Base-by-base conservation (phyloP, 2,888 invertebrate species). In the Sceliomorpha sp. region DNA sequence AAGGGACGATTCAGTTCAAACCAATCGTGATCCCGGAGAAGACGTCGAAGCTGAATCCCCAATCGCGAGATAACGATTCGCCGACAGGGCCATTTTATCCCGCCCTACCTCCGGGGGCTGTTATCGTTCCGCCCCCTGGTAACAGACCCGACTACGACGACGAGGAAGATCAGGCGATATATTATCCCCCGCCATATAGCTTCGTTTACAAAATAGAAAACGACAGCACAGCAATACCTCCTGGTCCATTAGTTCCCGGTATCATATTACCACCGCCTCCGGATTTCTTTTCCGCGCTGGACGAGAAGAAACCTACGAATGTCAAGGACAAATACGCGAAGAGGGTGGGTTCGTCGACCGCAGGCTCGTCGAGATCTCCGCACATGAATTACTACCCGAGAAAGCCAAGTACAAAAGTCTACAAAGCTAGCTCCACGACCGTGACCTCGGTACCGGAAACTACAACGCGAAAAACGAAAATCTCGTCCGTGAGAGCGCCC, bases 141-240 rank as follows among this genome's bases (percentile, higher is more conserved):
- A 94, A 93, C 89, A 91, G 92, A 77, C 92, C 93, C 68, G 94
- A 94, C 84, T 92, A 93, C 76, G 93, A 94, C 89, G 95, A 96
- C 90, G 96, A 96, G 89, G 96, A 96, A 89, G 96, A 96, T 91
- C 96, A 96, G 81, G 95, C 96, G 76, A 93, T 96, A 53, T 96
- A 96, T 84, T 96, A 96, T 91, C 96, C 96, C 81, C 96, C 96
- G 83, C 95, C 96, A 8, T 96, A 96, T 90, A 96, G 95, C 88
- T 95, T 95, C 90, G 93, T 94, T 75, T 96, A 94, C 88, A 93
- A 92, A 85, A 92, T 91, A 84, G 94, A 94, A 85, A 95, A 96
- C 89, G 95, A 96, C 88, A 91, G 93, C 32, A 92, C 92, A 40
- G 87, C 90, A 7, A 95, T 96, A 26, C 93, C 94, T 34, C 94